Evolutionary conservation across 2,888 invertebrate genomes (phyloP), one percentile per base, ranked within the genome.

Genomic region (Lycaena phlaeas): DNA sequence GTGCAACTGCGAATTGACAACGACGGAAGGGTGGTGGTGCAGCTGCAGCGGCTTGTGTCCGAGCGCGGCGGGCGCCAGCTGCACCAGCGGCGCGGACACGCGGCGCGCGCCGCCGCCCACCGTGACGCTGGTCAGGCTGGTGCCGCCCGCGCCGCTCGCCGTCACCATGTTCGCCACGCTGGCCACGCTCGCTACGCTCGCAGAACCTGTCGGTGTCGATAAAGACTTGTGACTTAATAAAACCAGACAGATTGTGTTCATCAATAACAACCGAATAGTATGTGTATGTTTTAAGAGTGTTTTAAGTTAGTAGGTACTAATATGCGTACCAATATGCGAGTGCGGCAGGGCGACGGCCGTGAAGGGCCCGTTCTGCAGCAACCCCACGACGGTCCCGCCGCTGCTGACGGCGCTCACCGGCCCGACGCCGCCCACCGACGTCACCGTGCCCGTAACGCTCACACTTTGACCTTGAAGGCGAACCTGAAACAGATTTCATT

Each of bases 301-400:
- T n/a, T n/a, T n/a, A n/a, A n/a, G n/a, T n/a, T n/a, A n/a, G n/a
- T n/a, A n/a, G n/a, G n/a, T n/a, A n/a, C n/a, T 14, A 28, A 28
- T 7, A 6, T 9, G 41, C 50, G 31, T 9, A 56, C 58, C 56
- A 18, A 62, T 42, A 12, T 64, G 62, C 22, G 60, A 49, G 9
- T 59, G 50, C 12, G 75, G 69, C 41, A 71, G 45, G 1, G 68
- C 75, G 14, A 69, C 61, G 52, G 69, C 49, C 52, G 65, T 48
- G 59, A 72, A 79, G 2, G 82, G 82, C 0, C 82, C 82, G 52
- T 84, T 84, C 50, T 74, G 77, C 4, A 81, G 63, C 29, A 79
- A 43, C 25, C 79, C 75, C 15, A 62, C 58, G 22, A 62, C 48
- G 30, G 50, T 43, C 60, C 26, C 62, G 53, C 51, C 68, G n/a